These are phyloP conservation scores for Tetropium fuscum DNA, from an alignment of 2,888 invertebrate genomes.

Conservation along the genomic window DNA sequence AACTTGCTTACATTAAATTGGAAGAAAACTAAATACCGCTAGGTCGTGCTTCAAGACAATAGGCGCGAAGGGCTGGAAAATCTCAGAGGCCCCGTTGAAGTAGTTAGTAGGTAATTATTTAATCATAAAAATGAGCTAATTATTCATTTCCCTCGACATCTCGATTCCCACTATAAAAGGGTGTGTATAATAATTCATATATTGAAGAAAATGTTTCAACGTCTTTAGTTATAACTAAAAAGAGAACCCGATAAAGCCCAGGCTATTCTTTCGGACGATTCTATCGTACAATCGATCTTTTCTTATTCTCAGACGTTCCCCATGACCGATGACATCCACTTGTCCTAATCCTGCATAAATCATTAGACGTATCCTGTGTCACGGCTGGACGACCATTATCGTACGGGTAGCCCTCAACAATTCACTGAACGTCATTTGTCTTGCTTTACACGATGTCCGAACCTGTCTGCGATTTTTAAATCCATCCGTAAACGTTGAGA, in stretches of 20 bases:
- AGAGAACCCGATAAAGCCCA: slow-evolving; percentile 24
- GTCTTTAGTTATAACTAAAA: too few relatives aligned
- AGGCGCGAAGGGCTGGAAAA: too few relatives aligned
- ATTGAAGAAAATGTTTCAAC: slow-evolving; percentile 1
- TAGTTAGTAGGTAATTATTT: too few relatives aligned
- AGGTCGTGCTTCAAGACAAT: too few relatives aligned
- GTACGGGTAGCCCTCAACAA: slow-evolving; percentile 41
- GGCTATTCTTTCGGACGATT: slow-evolving; percentile 19
- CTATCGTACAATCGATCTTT: slow-evolving; percentile 45
- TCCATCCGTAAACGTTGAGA: slow-evolving; percentile 36
- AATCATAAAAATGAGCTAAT: too few relatives aligned
- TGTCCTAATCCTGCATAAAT: slow-evolving; percentile 53
- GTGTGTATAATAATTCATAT: too few relatives aligned
- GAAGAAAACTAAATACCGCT: too few relatives aligned
- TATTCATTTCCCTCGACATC: too few relatives aligned
- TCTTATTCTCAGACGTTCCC: slow-evolving; percentile 29
- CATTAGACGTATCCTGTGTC: slow-evolving; percentile 50
- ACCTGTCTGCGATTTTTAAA: slow-evolving; percentile 42
- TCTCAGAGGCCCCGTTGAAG: too few relatives aligned
- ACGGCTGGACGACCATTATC: slow-evolving; percentile 51
- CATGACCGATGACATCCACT: slow-evolving; percentile 43
- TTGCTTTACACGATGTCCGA: slow-evolving; percentile 46
- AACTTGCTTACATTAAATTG: too few relatives aligned
- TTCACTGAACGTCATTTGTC: slow-evolving; percentile 46
- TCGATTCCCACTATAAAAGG: too few relatives aligned